Conservation (phyloP, 2,888 invertebrate species). For the Leptinotarsa juncta region DNA sequence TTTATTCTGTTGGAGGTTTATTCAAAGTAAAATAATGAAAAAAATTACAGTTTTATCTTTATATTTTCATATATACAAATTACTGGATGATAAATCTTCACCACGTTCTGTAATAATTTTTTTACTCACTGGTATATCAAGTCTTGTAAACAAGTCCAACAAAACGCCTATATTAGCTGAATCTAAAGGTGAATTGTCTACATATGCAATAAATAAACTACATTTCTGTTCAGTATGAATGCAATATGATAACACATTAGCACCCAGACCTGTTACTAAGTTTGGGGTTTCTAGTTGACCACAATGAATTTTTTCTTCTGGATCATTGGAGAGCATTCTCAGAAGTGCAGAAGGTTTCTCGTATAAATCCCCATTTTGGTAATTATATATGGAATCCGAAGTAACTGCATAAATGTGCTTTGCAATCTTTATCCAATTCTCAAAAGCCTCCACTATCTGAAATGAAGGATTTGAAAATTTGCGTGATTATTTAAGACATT, state of each 20-base stretch:
- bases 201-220: conserved; percentile 58
- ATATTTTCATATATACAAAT: conserved; percentile 52
- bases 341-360: conserved; percentile 54
- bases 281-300: conserved; percentile 60
- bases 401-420: conserved; percentile 56
- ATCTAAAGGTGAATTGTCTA: conserved; percentile 59
- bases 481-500: neutral
- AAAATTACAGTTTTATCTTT: neutral
- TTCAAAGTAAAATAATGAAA: too few relatives aligned
- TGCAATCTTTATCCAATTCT: conserved; percentile 55
- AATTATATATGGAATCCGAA: conserved; percentile 54
- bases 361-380: conserved; percentile 52
- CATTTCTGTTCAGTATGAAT: conserved; percentile 53
- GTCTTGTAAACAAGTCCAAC: conserved; percentile 50
- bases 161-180: conserved; percentile 59
- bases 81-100: conserved; percentile 39
- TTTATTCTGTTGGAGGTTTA: too few relatives aligned
- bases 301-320: conserved; percentile 44
- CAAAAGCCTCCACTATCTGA: conserved; percentile 57
- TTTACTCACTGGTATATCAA: conserved; percentile 46
- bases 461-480: conserved; percentile 33
- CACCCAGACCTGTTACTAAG: conserved; percentile 60
- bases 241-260: conserved; percentile 59
- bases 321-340: conserved; percentile 50
- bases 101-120: conserved; percentile 32